A percentile compares a stretch with the other conserved stretches of the same genome.
These are phyloP conservation scores for Scalopus aquaticus DNA, from an alignment of 2,113 vertebrate species.

Conservation along the genomic window DNA sequence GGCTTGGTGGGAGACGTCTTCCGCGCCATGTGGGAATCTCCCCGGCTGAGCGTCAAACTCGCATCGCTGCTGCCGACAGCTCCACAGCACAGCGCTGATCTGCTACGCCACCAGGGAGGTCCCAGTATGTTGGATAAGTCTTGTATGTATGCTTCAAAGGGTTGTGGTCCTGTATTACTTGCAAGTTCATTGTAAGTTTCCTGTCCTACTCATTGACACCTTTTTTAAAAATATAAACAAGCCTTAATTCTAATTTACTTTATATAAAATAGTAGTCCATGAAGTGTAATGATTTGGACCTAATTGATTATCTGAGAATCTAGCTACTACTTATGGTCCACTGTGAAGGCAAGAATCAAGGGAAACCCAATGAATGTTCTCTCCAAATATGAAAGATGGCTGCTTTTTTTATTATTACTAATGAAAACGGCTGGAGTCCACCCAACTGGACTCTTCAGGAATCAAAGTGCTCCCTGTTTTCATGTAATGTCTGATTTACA, in stretches of 20 bases:
- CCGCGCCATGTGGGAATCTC: too few relatives aligned
- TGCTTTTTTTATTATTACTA: too few relatives aligned
- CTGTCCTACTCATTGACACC: neutral
- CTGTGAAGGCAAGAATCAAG: neutral
- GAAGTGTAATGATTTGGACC: neutral
- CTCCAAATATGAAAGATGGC: neutral
- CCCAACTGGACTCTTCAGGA: too few relatives aligned
- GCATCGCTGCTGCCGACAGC: too few relatives aligned
- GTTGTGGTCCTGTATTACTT: too few relatives aligned
- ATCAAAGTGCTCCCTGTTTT: neutral
- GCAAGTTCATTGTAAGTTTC: neutral
- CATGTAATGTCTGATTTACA: too few relatives aligned
- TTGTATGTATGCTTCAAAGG: too few relatives aligned
- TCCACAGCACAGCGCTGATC: too few relatives aligned
- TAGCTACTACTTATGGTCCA: neutral
- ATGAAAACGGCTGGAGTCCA: neutral
- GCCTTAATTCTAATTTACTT: neutral
- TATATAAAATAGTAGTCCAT: neutral
- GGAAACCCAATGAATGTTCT: rapidly evolving
- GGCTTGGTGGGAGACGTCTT: too few relatives aligned
- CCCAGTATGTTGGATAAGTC: too few relatives aligned
- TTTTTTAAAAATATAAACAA: neutral
- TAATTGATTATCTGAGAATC: neutral
- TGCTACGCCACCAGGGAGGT: too few relatives aligned
- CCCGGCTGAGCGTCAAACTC: too few relatives aligned